Evolutionary conservation across 2,888 invertebrate genomes (phyloP), one percentile per base, ranked within the genome.

Genomic region (Tolmerus cingulatus): DNA sequence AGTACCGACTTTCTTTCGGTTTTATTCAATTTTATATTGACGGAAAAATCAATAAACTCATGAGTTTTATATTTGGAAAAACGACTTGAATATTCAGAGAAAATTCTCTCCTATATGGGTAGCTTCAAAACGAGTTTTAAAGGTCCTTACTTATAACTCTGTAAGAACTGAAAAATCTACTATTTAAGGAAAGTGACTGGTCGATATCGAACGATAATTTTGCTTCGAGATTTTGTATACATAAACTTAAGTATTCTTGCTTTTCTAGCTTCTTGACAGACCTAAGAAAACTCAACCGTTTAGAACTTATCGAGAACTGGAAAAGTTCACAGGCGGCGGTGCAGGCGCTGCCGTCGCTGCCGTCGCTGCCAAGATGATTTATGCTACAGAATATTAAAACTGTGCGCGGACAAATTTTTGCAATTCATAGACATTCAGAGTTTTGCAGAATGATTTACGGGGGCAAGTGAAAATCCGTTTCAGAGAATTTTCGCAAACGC

Each of bases 361-460:
- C 12, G 46, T 16, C 46, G 23, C 27, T 27, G 66, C 19, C 14
- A 19, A 57, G 16, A 88, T 88, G 88, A 88, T 88, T 88, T 88
- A 88, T 87, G 14, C 16, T 23, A 34, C 51, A 23, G 55, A 88
- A 87, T 88, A 88, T 88, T 88, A 88, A 88, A 88, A 87, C 84
- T 88, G 88, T 88, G 86, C 86, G 88, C 87, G 88, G 86, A 87
- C 87, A 88, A 86, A 82, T 88, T 87, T 88, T 88, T 87, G 74
- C 87, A 88, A 86, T 87, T 88, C 88, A 86, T 87, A 87, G 88
- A 88, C 88, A 88, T 87, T 88, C 78, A 85, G 78, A 88, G 81
- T 87, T 86, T 66, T 86, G 84, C 79, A 19, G 55, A 16, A 88
- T 84, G 88, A 88, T 88, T 88, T 87, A 88, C 87, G 79, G n/a